Evolutionary conservation across 2,113 vertebrate species (phyloP), one percentile per base, ranked within the genome.

Genomic region (Lepus americanus): DNA sequence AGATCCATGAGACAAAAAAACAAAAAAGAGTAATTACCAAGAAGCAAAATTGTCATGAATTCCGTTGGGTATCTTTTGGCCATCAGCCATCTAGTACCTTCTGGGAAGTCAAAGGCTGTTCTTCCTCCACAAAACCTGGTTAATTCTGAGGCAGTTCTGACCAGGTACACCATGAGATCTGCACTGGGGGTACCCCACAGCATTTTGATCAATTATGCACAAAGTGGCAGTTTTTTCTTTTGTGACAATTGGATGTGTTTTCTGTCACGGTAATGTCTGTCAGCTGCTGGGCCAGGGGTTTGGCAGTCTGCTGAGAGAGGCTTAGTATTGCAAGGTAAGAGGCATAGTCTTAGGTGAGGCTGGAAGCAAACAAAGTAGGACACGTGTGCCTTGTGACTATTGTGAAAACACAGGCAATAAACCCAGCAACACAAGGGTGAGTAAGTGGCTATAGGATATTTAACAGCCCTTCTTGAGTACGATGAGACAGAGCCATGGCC

Each of bases 151-250:
- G n/a, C 53, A 33, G 27, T 78, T 93, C 59, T 84, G 29, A 94
- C 33, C n/a, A 76, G 25, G 27, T 80, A 1, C 10, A 5, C 51
- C 36, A 1, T 44, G n/a, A 89, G 33, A 44, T 82, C 31, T 61
- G 61, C 82, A 10, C 1, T 11, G 27, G 5, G 5, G 80, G 0
- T 9, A 22, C 25, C 55, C 55, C n/a, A 36, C 29, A 22, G 33
- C 36, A 66, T 83, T 80, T 55, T 93, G n/a, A 64, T 84, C 72
- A 74, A 5, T n/a, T 91, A 78, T 77, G 14, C 44, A 77, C 61
- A 70, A 36, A 83, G 19, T 77, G 55, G 33, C 6, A 17, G 61
- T 69, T 74, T 92, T 92, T 6, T 89, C 31, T 91, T 66, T 82
- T 31, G 4, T 51, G 31, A 80, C 31, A 76, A 12, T 7, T 51